A percentile compares a stretch with the other conserved stretches of the same genome.
phyloP scores from a whole-genome alignment of 2,888 invertebrate genomes.

The Troides helena region DNA sequence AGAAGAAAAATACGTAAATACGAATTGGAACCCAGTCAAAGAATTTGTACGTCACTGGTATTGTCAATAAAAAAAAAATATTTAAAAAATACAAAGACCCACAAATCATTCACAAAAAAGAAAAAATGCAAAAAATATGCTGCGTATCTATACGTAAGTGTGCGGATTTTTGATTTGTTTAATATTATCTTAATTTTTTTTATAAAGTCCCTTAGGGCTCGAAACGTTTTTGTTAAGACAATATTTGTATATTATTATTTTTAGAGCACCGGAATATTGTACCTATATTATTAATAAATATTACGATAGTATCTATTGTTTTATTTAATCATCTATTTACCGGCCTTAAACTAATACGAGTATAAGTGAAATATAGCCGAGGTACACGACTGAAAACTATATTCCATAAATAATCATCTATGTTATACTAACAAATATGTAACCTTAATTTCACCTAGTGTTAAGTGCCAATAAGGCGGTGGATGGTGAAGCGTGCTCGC shows the following conservation, averaged over 20 bases:
- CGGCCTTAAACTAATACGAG: too few species aligned
- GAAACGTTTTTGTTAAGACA: slow-evolving; percentile 22
- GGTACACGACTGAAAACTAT: too few species aligned
- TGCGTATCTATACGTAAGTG: too few species aligned
- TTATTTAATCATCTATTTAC: not conserved
- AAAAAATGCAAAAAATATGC: too few species aligned
- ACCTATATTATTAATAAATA: slow-evolving; percentile 30
- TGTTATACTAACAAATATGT: too few species aligned
- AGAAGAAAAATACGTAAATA: not conserved
- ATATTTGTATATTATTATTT: slow-evolving; percentile 31
- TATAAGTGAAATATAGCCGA: too few species aligned
- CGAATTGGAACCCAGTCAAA: not conserved
- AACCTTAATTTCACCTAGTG: too few species aligned
- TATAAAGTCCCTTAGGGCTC: slow-evolving; percentile 15
- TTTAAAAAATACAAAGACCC: too few species aligned
- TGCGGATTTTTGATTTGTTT: not conserved
- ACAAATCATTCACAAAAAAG: too few species aligned
- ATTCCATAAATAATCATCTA: too few species aligned
- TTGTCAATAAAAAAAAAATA: not conserved
- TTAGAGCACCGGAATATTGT: slow-evolving; percentile 28
- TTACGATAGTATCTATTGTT: slow-evolving; percentile 23
- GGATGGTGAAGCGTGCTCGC: too few species aligned
- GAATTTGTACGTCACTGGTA: not conserved
- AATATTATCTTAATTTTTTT: slow-evolving; percentile 8
- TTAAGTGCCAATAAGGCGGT: too few species aligned